Evolutionary conservation across 2,888 invertebrate genomes (phyloP), one percentile per base, ranked within the genome.

Genomic region (Stictocephala bisonia): DNA sequence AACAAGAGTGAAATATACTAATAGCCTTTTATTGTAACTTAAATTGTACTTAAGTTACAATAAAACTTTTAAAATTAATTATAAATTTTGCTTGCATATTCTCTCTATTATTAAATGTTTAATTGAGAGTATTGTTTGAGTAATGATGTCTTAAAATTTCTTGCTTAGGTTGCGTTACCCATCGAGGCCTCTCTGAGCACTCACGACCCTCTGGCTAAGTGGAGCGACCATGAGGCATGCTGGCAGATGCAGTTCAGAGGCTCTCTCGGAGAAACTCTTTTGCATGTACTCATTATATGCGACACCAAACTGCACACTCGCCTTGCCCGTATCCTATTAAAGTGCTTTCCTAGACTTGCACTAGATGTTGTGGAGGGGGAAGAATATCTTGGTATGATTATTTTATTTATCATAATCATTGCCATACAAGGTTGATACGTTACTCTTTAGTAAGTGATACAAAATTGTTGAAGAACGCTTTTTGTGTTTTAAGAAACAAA

Each of bases 221-320:
- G 95, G 95, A 87, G 87, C 76, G 95, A 96, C 82, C 96, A 96
- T 84, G 93, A 93, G 77, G 97, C 97, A 0, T 97, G 98, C 83
- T 99, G 99, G 99, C 95, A 97, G 84, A 94, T 99, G 93, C 94
- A 95, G 81, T 95, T 95, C 82, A 88, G 99, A 11, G 99, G 99
- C 0, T 95, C 96, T 0, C 86, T 99, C 0, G 99, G 99, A 0
- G 99, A 99, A 85, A 96, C 95, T 2, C 86, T 98, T 1, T 87
- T 99, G 11, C 99, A 99, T 82, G 93, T 99, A 2, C 88, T 98
- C 68, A 96, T 97, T 78, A 96, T 98, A 79, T 95, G 97, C 83
- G 96, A 97, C 83, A 96, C 96, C 13, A 80, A 80, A 72, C 85
- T 87, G 18, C 93, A 93, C 83, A 93, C 92, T 0, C 87, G 93